A percentile compares a stretch with the other conserved stretches of the same genome.
These are phyloP conservation scores for Chamaea fasciata DNA, from an alignment of 2,113 vertebrate species.

Conservation along the genomic window DNA sequence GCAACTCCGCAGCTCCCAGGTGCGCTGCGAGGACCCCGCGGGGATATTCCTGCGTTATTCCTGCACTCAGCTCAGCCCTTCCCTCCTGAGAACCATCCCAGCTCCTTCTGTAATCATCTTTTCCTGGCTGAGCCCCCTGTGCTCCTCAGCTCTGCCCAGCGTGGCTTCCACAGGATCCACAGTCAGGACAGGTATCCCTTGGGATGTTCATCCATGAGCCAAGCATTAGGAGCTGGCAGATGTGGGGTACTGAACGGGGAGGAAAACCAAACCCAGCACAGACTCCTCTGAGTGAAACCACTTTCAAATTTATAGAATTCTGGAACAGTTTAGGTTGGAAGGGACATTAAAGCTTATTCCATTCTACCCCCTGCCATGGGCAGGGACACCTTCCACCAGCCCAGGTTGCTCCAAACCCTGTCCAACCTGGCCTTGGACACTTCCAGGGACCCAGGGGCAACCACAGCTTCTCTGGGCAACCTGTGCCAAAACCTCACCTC, in stretches of 20 bases:
- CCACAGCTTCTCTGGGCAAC: background rate
- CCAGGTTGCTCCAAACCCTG: fast-evolving
- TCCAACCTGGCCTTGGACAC: background rate
- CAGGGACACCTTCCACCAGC: fast-evolving
- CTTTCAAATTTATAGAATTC: background rate
- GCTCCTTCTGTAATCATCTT: background rate
- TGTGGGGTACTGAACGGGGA: background rate
- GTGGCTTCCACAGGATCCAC: background rate
- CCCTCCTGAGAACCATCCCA: background rate
- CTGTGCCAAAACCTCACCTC: background rate
- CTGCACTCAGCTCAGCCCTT: background rate
- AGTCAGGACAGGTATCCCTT: background rate
- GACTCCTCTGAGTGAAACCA: background rate
- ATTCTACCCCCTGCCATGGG: background rate
- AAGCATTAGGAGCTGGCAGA: background rate
- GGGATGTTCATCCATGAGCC: fast-evolving
- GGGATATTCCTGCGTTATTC: background rate
- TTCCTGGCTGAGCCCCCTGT: background rate
- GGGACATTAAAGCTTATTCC: background rate
- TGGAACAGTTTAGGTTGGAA: background rate
- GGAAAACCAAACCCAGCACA: fast-evolving
- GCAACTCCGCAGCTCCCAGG: background rate
- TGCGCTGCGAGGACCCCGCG: background rate
- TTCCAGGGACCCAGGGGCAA: background rate
- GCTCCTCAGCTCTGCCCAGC: background rate